These are phyloP conservation scores for Octonoba sinensis DNA, from an alignment of 2,888 invertebrate species.

Conservation along the genomic window DNA sequence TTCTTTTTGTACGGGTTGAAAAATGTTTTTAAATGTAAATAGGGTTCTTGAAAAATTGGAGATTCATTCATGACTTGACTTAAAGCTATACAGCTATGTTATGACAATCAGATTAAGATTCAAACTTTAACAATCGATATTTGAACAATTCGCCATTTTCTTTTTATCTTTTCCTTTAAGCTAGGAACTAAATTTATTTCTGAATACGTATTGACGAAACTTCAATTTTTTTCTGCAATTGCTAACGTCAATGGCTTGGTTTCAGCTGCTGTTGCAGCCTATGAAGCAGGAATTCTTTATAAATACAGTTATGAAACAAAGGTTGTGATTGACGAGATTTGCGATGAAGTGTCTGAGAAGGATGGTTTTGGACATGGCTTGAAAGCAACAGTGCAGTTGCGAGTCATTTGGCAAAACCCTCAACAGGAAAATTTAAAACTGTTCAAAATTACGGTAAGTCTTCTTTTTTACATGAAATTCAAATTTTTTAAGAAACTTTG, in stretches of 20 bases:
- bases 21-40: too few species aligned
- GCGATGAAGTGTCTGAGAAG: not conserved
- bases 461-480: not conserved
- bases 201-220: too few species aligned
- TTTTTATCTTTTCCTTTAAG: too few species aligned
- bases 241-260: not conserved
- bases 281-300: constrained; percentile 22
- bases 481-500: not conserved
- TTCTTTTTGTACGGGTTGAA: too few species aligned
- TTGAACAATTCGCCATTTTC: too few species aligned
- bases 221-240: too few species aligned
- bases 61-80: too few species aligned
- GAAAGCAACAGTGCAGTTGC: constrained; percentile 20
- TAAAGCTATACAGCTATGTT: too few species aligned
- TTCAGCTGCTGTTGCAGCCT: constrained; percentile 15
- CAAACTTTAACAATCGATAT: too few species aligned
- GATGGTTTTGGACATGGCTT: constrained; percentile 22
- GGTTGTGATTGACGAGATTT: constrained; percentile 30
- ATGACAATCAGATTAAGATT: too few species aligned
- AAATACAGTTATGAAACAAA: constrained; percentile 42
- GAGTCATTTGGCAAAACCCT: constrained; percentile 29
- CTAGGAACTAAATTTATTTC: too few species aligned
- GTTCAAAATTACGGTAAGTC: constrained; percentile 38
- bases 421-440: constrained; percentile 22
- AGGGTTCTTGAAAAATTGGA: too few species aligned